Percentiles rank a stretch among this genome's conserved stretches.
Evolutionary conservation across 2,113 vertebrate genomes (phyloP).

Genomic region (Coturnix japonica): DNA sequence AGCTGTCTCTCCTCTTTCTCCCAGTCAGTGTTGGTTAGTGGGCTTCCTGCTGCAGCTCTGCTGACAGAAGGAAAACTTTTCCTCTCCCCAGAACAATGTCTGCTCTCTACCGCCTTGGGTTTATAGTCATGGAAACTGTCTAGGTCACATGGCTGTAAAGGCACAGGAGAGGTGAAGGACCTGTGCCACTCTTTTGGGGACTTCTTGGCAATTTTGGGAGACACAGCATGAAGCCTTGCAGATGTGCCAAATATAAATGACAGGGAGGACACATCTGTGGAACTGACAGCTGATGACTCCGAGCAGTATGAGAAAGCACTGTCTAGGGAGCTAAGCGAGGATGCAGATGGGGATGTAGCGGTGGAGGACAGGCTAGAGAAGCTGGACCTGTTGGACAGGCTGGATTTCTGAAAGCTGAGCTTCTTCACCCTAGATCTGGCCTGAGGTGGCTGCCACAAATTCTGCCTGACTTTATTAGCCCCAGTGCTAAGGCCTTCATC

Average conservation of each 20-base stretch:
- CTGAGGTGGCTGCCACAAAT: constrained; percentile 63
- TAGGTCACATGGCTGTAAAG: neutral
- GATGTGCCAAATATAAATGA: constrained; percentile 76
- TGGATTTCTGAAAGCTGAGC: constrained; percentile 54
- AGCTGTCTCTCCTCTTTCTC: constrained; percentile 5
- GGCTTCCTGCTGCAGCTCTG: neutral
- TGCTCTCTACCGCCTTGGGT: constrained; percentile 31
- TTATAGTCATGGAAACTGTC: constrained; percentile 37
- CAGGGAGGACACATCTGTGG: constrained; percentile 53
- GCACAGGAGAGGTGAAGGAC: constrained; percentile 40
- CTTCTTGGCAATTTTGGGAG: constrained; percentile 64
- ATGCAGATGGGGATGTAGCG: constrained; percentile 78
- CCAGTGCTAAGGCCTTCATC: constrained; percentile 57
- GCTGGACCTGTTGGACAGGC: constrained; percentile 75
- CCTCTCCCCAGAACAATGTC: neutral
- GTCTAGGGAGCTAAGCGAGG: constrained; percentile 82
- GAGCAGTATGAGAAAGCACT: constrained; percentile 80
- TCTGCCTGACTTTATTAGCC: constrained; percentile 35
- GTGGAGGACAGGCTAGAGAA: constrained; percentile 81
- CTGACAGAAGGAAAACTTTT: neutral
- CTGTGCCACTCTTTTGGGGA: constrained; percentile 65
- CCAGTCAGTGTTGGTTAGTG: neutral
- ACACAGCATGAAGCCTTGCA: constrained; percentile 67
- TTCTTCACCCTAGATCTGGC: constrained; percentile 48
- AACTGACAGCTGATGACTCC: constrained; percentile 75